Percentiles rank a stretch among this genome's conserved stretches.
phyloP scores from a whole-genome alignment of 2,113 vertebrate genomes.

The Brienomyrus longianalis region DNA sequence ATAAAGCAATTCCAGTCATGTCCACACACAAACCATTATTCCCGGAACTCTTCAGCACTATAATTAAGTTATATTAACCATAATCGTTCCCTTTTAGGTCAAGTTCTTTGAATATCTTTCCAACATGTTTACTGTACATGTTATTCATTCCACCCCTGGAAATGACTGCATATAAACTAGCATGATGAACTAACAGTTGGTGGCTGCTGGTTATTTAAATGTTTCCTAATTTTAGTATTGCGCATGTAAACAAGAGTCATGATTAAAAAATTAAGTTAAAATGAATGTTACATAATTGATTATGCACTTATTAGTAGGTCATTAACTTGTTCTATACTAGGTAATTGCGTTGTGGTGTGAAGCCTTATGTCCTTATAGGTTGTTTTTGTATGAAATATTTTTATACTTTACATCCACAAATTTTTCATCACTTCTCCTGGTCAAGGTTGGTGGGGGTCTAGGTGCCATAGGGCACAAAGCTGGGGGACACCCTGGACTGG shows the following conservation, averaged over 20 bases:
- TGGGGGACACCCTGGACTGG: neutral
- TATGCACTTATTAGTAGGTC: neutral
- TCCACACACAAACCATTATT: neutral
- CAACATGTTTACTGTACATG: neutral
- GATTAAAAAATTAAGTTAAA: neutral
- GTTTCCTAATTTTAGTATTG: neutral
- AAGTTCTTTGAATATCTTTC: neutral
- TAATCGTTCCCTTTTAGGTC: neutral
- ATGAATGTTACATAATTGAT: neutral
- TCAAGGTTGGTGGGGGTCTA: neutral
- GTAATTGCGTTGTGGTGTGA: neutral
- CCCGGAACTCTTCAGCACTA: neutral
- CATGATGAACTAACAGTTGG: neutral
- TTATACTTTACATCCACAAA: neutral
- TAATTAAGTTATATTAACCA: neutral
- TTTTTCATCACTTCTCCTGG: neutral
- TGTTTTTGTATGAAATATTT: neutral
- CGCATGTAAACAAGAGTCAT: neutral
- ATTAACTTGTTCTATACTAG: neutral
- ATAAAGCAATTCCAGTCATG: neutral
- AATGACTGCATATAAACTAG: neutral
- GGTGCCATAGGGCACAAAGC: neutral
- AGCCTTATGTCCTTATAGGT: neutral
- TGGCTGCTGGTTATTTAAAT: neutral
- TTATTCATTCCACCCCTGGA: neutral